Evolutionary conservation across 2,797 vertebrate genomes (phyloP).

Genomic region (Molossus alvarezi): DNA sequence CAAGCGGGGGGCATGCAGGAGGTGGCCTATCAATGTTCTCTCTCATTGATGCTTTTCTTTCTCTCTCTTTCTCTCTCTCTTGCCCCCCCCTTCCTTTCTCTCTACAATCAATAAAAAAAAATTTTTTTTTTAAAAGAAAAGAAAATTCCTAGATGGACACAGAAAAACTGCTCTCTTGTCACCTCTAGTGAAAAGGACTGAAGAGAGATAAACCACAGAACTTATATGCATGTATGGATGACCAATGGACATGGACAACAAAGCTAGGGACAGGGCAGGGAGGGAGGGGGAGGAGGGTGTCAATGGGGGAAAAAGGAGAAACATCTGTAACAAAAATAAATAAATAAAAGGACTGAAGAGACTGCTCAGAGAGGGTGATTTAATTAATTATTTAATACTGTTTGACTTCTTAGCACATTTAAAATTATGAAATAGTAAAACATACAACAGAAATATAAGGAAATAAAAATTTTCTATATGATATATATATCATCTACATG

Average conservation of each 20-base stretch:
- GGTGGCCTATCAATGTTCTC: no score
- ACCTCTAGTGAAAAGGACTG: background rate
- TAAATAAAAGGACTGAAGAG: background rate
- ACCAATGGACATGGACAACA: no score
- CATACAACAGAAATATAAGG: background rate
- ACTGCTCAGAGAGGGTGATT: background rate
- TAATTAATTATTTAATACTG: background rate
- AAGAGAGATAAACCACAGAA: background rate
- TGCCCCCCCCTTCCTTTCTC: no score
- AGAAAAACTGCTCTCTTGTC: background rate
- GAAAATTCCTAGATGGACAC: background rate
- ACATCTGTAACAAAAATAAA: no score
- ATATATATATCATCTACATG: background rate
- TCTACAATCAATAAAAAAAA: no score
- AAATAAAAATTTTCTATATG: background rate
- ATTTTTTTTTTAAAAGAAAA: background rate
- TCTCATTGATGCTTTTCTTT: no score
- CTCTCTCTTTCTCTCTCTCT: no score
- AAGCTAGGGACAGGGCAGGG: no score
- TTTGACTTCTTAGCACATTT: background rate
- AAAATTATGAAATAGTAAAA: slow-evolving; percentile 17
- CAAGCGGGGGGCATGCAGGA: no score
- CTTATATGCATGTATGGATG: no score
- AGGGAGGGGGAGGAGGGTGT: no score
- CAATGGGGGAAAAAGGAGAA: no score